Conservation (phyloP, 2,797 vertebrate species). For the Triplophysa bombifrons region DNA sequence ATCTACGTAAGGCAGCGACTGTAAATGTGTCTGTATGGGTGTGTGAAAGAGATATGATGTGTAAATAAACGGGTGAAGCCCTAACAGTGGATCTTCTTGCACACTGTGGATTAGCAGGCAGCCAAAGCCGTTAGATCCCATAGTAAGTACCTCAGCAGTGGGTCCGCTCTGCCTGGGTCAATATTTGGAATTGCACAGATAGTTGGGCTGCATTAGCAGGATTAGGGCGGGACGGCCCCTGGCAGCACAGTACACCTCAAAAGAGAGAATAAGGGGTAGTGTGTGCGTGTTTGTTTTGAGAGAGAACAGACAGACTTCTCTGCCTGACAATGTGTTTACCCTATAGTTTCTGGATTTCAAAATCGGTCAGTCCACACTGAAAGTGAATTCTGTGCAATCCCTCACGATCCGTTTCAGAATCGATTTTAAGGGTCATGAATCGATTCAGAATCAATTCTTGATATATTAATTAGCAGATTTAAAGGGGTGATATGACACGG, state of each 20-base stretch:
- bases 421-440: too few species aligned
- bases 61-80: slow-evolving; percentile 64
- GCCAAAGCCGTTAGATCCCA: slow-evolving; percentile 66
- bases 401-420: too few species aligned
- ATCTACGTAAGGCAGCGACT: slow-evolving; percentile 9
- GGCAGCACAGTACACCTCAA: slow-evolving; percentile 71
- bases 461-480: too few species aligned
- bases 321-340: not conserved
- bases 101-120: slow-evolving; percentile 59
- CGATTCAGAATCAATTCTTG: too few species aligned
- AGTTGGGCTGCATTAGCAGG: slow-evolving; percentile 75
- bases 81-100: slow-evolving; percentile 71
- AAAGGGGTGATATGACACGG: too few species aligned
- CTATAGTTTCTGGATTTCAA: too few species aligned
- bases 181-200: slow-evolving; percentile 81
- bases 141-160: slow-evolving; percentile 63
- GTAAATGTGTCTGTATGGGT: slow-evolving; percentile 37
- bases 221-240: slow-evolving; percentile 71
- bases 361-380: not conserved
- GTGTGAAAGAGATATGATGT: slow-evolving; percentile 55
- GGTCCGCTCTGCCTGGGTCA: slow-evolving; percentile 74
- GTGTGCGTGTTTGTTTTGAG: slow-evolving; percentile 16
- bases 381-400: not conserved
- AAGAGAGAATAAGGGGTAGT: slow-evolving; percentile 46
- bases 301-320: slow-evolving; percentile 4